These are phyloP conservation scores for Coelinius sp. DNA, from an alignment of 2,888 invertebrate genomes.

Conservation along the genomic window DNA sequence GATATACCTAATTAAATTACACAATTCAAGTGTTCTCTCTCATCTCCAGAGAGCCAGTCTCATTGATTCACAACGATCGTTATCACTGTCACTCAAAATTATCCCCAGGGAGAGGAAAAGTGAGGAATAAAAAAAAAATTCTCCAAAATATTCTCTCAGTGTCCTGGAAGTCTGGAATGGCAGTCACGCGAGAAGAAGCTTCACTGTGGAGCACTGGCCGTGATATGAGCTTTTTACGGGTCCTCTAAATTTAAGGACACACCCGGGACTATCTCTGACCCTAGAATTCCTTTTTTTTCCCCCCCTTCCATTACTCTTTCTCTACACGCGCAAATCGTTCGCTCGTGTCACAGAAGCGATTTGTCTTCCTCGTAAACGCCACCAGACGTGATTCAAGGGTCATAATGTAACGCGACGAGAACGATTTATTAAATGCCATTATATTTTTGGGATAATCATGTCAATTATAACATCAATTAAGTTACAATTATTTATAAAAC, in stretches of 20 bases:
- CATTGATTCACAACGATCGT: slow-evolving; percentile 44
- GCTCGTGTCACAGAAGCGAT: slow-evolving; percentile 47
- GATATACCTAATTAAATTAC: slow-evolving; percentile 60
- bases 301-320: slow-evolving; percentile 25
- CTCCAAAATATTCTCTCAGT: background rate
- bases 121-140: background rate
- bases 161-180: background rate
- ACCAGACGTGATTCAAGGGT: slow-evolving; percentile 33
- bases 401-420: slow-evolving; percentile 30
- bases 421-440: slow-evolving; percentile 16
- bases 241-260: slow-evolving; percentile 38
- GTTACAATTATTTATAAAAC: background rate
- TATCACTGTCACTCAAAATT: slow-evolving; percentile 53
- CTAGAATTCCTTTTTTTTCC: background rate
- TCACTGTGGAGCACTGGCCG: slow-evolving; percentile 21
- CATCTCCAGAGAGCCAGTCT: slow-evolving; percentile 11
- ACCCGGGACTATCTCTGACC: slow-evolving; percentile 36
- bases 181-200: slow-evolving; percentile 31
- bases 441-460: background rate
- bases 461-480: slow-evolving; percentile 11
- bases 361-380: slow-evolving; percentile 44
- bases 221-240: slow-evolving; percentile 35
- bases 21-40: slow-evolving; percentile 55
- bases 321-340: slow-evolving; percentile 41
- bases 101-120: slow-evolving; percentile 45